Evolutionary conservation across 2,888 invertebrate genomes (phyloP), one percentile per base, ranked within the genome.

Genomic region (Drosophila cracens): DNA sequence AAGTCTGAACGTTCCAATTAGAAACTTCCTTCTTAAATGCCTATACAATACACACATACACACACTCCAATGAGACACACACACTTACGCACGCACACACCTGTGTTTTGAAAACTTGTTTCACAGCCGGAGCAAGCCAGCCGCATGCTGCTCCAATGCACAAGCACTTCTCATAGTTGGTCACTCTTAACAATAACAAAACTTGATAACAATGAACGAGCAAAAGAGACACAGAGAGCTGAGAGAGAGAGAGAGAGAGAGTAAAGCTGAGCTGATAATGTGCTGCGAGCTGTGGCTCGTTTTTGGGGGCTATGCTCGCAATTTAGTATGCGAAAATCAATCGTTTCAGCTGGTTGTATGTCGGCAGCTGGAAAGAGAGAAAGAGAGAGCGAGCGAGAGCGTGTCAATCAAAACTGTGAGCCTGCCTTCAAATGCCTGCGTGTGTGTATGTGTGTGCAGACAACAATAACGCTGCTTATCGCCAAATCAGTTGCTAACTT

Each of bases 281-380:
- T 34, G 64, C 64, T 78, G 68, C 79, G 56, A 77, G 36, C 60
- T 56, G 16, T 46, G 36, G 52, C 27, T 64, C 36, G 49, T 60
- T 81, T 81, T 56, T n/a, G 10, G 58, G 66, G 67, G 65, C 65
- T 61, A 62, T 71, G 70, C 74, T 79, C 76, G 74, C 69, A 79
- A 76, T 90, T 82, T 76, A 91, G 92, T 92, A 79, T 69, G 89
- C 87, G 81, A 89, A 90, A 79, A 89, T 83, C 91, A 86, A 92
- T 91, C 85, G 90, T 76, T 78, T 83, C 71, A 67, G 82, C 25
- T 72, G 85, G 91, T 81, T 77, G 79, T 86, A 67, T 69, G 79
- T 86, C 69, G 82, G 82, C 49, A 13, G 31, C 36, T 31, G 27
- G 18, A 29, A 33, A 53, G 34, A 53, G 31, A 52, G 21, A 21